phyloP scores from a whole-genome alignment of 2,797 vertebrate species.

The Girardinus metallicus region DNA sequence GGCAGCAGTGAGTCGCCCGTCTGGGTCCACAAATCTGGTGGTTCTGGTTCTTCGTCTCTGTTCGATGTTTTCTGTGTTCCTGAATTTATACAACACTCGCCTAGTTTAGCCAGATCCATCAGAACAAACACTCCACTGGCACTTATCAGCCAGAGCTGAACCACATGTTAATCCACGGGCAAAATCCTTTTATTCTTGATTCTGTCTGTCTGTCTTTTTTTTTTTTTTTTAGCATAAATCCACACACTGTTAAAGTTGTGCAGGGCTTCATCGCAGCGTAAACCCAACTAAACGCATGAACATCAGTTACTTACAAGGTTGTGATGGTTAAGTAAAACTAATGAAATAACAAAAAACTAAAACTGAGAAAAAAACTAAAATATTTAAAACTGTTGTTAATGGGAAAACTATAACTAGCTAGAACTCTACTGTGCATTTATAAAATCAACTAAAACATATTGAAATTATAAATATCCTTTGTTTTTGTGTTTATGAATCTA shows the following conservation, averaged over 20 bases:
- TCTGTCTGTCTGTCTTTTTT: background rate
- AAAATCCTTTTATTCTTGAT: background rate
- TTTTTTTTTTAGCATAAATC: background rate
- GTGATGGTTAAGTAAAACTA: too few relatives aligned
- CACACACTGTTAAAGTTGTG: background rate
- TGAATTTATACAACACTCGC: background rate
- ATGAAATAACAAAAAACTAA: too few relatives aligned
- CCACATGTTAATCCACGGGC: background rate
- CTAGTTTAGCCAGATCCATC: too few relatives aligned
- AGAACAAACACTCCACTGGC: background rate
- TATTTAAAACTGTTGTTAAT: too few relatives aligned
- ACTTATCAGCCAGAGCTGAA: background rate
- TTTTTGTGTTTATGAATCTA: too few relatives aligned
- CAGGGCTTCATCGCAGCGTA: background rate
- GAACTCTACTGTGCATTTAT: too few relatives aligned
- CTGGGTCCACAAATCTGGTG: conserved; percentile 18
- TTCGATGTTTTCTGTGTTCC: background rate
- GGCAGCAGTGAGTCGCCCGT: conserved; percentile 62
- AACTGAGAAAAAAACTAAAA: too few relatives aligned
- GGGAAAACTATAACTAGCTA: too few relatives aligned
- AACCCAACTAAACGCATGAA: background rate
- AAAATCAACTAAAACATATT: too few relatives aligned
- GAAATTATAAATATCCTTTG: too few relatives aligned
- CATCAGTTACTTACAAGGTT: background rate
- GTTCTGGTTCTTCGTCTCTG: conserved; percentile 1